Evolutionary conservation across 2,888 invertebrate species (phyloP), one percentile per base, ranked within the genome.

Genomic region (Nysson spinosus): DNA sequence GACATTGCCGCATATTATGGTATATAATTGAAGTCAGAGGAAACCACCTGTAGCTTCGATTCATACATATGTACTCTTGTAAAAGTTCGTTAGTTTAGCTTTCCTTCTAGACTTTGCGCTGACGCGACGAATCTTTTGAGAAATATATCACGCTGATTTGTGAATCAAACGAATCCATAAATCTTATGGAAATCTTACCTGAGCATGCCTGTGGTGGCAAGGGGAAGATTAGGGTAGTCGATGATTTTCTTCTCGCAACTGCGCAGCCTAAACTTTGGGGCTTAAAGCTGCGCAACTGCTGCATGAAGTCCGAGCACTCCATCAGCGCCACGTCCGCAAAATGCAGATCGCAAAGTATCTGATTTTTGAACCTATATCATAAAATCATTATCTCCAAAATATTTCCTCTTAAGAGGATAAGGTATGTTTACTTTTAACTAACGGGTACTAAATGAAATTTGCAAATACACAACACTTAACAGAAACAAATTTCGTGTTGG

Each of bases 231-330:
- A 97, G 92, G 32, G 97, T 97, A 72, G 96, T 96, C 78, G 96
- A 96, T 80, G 95, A 95, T 89, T 97, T 97, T 87, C 97, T 91
- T 84, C 97, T 90, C 67, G 96, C 96, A 82, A 97, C 97, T 79
- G 96, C 96, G 90, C 96, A 97, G 88, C 97, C 97, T 87, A 97
- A 90, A 82, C 96, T 96, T 90, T 97, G 96, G 82, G 96, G 96
- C 90, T 97, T 97, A 91, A 97, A 97, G 90, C 96, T 94, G 86
- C 96, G 93, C 87, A 97, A 91, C 90, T 97, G 96, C 90, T 96
- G 96, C 96, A 97, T 96, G 90, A 96, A 97, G 91, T 97, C 96
- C 83, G 96, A 95, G 90, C 95, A 96, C 94, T 96, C 96, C 95
- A 96, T 96, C 88, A 96, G 95, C 88, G 96, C 95, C 80, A 96